Conservation (phyloP, 2,113 vertebrate genomes). For the Gallinago undulata region DNA sequence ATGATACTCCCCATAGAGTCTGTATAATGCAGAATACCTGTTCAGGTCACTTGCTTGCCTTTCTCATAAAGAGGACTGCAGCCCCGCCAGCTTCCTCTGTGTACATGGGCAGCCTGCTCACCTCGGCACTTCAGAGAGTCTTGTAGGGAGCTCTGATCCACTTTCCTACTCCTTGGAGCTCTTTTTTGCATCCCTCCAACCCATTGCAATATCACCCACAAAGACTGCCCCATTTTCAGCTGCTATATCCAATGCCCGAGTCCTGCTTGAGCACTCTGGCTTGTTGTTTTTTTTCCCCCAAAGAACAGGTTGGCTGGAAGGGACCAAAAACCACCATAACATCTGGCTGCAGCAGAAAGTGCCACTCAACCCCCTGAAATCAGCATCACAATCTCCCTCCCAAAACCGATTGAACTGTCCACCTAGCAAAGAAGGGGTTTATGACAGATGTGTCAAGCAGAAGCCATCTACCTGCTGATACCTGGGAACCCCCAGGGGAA, state of each 20-base stretch:
- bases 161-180: not conserved
- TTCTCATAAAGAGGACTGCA: not conserved
- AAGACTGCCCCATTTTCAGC: not conserved
- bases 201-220: not conserved
- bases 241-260: not conserved
- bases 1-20: not conserved
- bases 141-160: not conserved
- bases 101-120: not conserved
- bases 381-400: not conserved
- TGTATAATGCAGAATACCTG: not conserved
- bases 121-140: not conserved
- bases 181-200: not conserved
- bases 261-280: not conserved
- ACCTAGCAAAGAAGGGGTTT: not conserved
- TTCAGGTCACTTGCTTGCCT: not conserved
- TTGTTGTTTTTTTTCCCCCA: fast-evolving
- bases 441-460: not conserved
- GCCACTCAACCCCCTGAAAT: not conserved
- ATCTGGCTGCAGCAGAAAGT: not conserved
- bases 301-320: not conserved
- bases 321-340: not conserved
- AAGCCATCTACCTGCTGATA: not conserved
- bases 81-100: fast-evolving
- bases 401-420: not conserved
- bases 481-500: not conserved